These are phyloP conservation scores for Scaptomyza caliginosa DNA, from an alignment of 2,888 invertebrate genomes.

Conservation along the genomic window DNA sequence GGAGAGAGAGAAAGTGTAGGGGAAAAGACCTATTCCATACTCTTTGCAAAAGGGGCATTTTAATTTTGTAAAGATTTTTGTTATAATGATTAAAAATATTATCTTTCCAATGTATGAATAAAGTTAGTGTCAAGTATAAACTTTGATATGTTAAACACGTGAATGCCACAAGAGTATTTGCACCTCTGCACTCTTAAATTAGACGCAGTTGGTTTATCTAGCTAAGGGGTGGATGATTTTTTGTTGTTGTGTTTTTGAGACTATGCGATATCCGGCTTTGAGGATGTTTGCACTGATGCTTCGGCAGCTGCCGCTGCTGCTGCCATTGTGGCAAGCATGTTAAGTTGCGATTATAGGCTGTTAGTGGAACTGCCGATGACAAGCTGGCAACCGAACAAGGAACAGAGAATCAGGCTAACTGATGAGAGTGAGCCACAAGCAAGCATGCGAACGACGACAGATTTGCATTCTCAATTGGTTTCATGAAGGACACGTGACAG, in stretches of 20 bases:
- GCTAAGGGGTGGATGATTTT: neutral
- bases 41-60: slow-evolving; percentile 6
- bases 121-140: no score
- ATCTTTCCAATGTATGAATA: no score
- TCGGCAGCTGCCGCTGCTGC: slow-evolving; percentile 44
- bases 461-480: slow-evolving; percentile 79
- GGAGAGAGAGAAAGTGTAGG: neutral
- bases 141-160: no score
- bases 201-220: neutral
- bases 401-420: slow-evolving; percentile 8
- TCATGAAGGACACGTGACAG: slow-evolving; percentile 53
- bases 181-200: neutral
- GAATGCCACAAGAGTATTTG: neutral
- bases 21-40: slow-evolving; percentile 13
- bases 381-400: slow-evolving; percentile 15
- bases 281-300: slow-evolving; percentile 78
- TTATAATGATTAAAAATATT: no score
- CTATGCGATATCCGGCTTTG: slow-evolving; percentile 71
- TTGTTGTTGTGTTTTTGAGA: neutral
- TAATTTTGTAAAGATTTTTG: no score
- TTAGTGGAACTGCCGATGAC: slow-evolving; percentile 68
- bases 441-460: slow-evolving; percentile 33
- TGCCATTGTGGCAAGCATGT: slow-evolving; percentile 68
- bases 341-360: slow-evolving; percentile 79
- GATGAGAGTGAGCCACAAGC: slow-evolving; percentile 32